phyloP scores from a whole-genome alignment of 2,888 invertebrate species.

The Zygaena filipendulae region DNA sequence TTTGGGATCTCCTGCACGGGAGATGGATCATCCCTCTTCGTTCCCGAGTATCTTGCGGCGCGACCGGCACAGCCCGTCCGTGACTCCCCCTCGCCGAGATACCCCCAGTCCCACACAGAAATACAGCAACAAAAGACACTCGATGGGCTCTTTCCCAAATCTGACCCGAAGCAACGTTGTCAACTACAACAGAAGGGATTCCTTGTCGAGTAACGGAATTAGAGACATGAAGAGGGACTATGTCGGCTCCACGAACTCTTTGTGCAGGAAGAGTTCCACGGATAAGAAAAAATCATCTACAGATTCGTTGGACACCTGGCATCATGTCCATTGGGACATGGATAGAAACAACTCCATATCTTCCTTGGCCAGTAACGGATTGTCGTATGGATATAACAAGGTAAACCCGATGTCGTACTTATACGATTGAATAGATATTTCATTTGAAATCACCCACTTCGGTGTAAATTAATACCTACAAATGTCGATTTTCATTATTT shows the following conservation, averaged over 20 bases:
- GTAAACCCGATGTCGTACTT: conserved; percentile 47
- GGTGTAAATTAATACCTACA: conserved; percentile 11
- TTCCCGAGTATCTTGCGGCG: conserved; percentile 76
- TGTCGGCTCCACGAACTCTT: conserved; percentile 49
- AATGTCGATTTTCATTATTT: neutral
- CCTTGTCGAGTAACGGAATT: conserved; percentile 39
- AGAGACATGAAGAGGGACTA: conserved; percentile 66
- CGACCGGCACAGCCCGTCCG: conserved; percentile 61
- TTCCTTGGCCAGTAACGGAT: conserved; percentile 66
- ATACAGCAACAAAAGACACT: conserved; percentile 43
- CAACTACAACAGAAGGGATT: conserved; percentile 56
- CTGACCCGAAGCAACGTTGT: conserved; percentile 43
- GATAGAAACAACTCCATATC: conserved; percentile 73
- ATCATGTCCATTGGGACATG: conserved; percentile 77
- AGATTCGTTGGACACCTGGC: conserved; percentile 77
- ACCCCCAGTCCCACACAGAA: conserved; percentile 55
- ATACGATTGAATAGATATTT: conserved; percentile 18
- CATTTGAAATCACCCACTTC: too few species aligned
- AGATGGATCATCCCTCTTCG: conserved; percentile 75
- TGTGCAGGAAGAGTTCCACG: conserved; percentile 61
- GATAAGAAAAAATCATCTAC: conserved; percentile 70
- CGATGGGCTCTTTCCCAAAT: conserved; percentile 56
- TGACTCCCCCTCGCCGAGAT: conserved; percentile 58
- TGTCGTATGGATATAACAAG: conserved; percentile 44
- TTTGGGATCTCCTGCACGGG: conserved; percentile 64